These are phyloP conservation scores for Heliconius charithonia DNA, from an alignment of 2,888 invertebrate genomes.

Conservation along the genomic window DNA sequence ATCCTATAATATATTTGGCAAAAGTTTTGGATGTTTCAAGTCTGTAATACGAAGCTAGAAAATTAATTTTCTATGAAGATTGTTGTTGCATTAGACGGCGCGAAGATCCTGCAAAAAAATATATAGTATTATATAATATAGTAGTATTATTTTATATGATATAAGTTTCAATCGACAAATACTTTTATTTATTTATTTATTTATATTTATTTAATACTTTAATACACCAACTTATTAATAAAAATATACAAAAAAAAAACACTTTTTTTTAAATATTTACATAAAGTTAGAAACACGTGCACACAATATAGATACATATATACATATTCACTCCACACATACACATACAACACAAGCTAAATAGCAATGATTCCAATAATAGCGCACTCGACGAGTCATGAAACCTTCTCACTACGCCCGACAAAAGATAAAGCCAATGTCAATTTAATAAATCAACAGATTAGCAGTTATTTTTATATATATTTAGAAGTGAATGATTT, in stretches of 20 bases:
- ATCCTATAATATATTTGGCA: conserved; percentile 29
- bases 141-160: too few relatives aligned
- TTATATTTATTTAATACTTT: too few relatives aligned
- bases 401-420: conserved; percentile 1
- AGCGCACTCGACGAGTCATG: neutral
- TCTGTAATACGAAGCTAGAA: conserved; percentile 27
- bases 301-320: neutral
- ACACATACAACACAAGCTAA: neutral
- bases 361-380: conserved; percentile 10
- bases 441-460: conserved; percentile 10
- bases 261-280: neutral
- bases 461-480: neutral
- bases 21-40: conserved; percentile 25
- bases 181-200: too few relatives aligned
- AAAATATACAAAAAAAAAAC: too few relatives aligned
- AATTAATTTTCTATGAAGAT: conserved; percentile 42
- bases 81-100: conserved; percentile 49
- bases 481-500: neutral
- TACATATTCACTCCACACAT: neutral
- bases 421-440: conserved; percentile 1
- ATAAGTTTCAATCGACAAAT: too few relatives aligned
- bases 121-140: conserved; percentile 26
- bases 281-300: neutral
- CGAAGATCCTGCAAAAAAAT: conserved; percentile 70
- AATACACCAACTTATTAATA: too few relatives aligned